These are phyloP conservation scores for Uloborus diversus DNA, from an alignment of 1,140 invertebrate genomes.

Conservation along the genomic window DNA sequence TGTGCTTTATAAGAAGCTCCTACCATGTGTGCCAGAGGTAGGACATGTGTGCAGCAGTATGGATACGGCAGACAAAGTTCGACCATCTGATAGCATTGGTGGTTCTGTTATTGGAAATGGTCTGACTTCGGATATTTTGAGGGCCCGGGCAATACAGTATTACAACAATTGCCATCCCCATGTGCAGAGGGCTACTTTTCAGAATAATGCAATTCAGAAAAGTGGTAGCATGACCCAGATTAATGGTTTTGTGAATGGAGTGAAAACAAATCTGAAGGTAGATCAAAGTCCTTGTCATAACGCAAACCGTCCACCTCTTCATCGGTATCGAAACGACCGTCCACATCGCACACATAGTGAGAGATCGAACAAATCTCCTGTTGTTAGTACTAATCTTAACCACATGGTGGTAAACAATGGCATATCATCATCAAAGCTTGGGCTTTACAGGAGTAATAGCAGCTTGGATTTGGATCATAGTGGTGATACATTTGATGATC, in stretches of 20 bases:
- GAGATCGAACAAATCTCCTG: conserved; percentile 32
- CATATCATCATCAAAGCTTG: conserved; percentile 29
- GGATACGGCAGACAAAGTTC: conserved; percentile 36
- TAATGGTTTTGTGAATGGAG: conserved; percentile 54
- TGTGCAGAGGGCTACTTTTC: not conserved
- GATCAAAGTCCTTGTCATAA: conserved; percentile 13
- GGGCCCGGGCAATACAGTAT: conserved; percentile 53
- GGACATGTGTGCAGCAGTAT: conserved; percentile 25
- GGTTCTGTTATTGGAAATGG: conserved; percentile 48
- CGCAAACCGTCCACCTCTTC: conserved; percentile 2
- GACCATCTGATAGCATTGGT: conserved; percentile 44
- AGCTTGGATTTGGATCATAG: conserved; percentile 74
- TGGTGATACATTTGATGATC: conserved; percentile 58
- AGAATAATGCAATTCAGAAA: conserved; percentile 38
- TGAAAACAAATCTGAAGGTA: conserved; percentile 30
- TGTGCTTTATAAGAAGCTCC: conserved; percentile 13
- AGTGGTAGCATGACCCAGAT: conserved; percentile 55
- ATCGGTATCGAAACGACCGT: conserved; percentile 31
- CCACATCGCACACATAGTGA: conserved; percentile 59
- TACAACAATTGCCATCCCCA: conserved; percentile 57
- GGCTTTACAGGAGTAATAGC: conserved; percentile 72
- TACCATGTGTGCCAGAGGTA: conserved; percentile 56
- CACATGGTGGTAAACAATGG: conserved; percentile 32
- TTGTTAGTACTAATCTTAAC: conserved; percentile 25
- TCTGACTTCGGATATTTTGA: conserved; percentile 53